These are phyloP conservation scores for Aeoliscus strigatus DNA, from an alignment of 2,797 vertebrate species.

Conservation along the genomic window DNA sequence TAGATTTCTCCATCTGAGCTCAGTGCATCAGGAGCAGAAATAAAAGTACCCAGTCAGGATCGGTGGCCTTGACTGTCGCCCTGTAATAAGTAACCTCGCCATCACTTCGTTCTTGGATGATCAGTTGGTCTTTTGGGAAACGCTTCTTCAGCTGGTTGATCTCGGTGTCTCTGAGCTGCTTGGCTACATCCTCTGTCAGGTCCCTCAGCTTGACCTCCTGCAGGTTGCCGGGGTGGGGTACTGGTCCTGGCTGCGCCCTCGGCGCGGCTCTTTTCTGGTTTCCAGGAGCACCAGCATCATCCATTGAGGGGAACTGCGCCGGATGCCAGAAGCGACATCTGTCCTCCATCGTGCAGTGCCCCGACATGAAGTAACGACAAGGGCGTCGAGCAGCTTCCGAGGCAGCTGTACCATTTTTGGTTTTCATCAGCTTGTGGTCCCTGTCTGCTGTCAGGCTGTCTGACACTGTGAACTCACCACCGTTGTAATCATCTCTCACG, in stretches of 20 bases:
- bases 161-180: constrained; percentile 73
- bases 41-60: constrained; percentile 87
- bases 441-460: constrained; percentile 3
- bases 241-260: constrained; percentile 20
- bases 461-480: constrained; percentile 21
- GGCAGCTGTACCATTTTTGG: constrained; percentile 15
- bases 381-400: constrained; percentile 36
- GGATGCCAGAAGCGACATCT: constrained; percentile 81
- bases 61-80: constrained; percentile 68
- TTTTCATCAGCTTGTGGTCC: constrained; percentile 5
- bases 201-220: constrained; percentile 70
- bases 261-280: constrained; percentile 12
- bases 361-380: constrained; percentile 80
- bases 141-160: constrained; percentile 76
- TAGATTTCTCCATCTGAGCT: too few relatives aligned
- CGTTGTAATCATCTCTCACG: constrained; percentile 35
- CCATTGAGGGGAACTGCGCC: constrained; percentile 35
- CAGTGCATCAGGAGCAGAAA: too few relatives aligned
- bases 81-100: constrained; percentile 78
- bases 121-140: constrained; percentile 77
- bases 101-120: constrained; percentile 78
- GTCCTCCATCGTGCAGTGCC: constrained; percentile 78
- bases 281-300: constrained; percentile 10
- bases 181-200: constrained; percentile 66
- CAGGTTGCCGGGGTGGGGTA: constrained; percentile 24